Evolutionary conservation across 2,888 invertebrate species (phyloP).

Genomic region (Caenorhabditis sp.): DNA sequence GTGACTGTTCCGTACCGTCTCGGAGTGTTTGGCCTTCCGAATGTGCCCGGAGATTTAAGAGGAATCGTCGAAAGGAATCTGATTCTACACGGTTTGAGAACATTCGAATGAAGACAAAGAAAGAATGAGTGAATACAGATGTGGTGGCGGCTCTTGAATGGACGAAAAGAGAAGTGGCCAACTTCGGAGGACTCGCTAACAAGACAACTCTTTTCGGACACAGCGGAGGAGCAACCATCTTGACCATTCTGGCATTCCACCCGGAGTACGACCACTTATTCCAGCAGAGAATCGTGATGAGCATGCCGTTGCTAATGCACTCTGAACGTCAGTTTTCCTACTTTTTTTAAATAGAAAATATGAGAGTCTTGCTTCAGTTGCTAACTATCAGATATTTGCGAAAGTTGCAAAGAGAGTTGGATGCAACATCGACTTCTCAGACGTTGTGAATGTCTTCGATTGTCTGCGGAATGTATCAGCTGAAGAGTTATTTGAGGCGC

Average conservation of each 20-base stretch:
- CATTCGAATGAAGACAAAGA: too few species aligned
- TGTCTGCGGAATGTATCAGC: constrained; percentile 20
- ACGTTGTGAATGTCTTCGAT: neutral
- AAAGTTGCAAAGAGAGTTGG: constrained; percentile 4
- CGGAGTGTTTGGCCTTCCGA: constrained; percentile 35
- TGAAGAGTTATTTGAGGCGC: neutral
- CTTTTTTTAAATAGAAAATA: neutral
- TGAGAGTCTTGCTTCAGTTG: neutral
- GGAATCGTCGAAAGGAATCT: constrained; percentile 27
- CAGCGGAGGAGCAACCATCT: constrained; percentile 20
- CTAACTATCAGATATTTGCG: constrained; percentile 20
- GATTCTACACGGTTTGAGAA: constrained; percentile 22
- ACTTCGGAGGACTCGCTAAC: constrained; percentile 17
- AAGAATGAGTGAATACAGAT: too few species aligned
- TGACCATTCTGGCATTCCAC: neutral
- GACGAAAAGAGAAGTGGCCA: constrained; percentile 13
- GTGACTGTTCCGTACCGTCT: constrained; percentile 47
- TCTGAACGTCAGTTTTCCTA: constrained; percentile 1
- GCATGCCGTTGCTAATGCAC: constrained; percentile 11
- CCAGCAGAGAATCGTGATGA: constrained; percentile 19
- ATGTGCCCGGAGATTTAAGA: constrained; percentile 33
- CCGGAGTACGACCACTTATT: constrained; percentile 5
- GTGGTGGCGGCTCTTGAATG: constrained; percentile 14
- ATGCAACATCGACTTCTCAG: neutral
- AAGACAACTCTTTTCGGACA: constrained; percentile 18